A percentile compares a stretch with the other conserved stretches of the same genome.
Evolutionary conservation across 2,888 invertebrate species (phyloP).

Genomic region (Drosophila longiperda): DNA sequence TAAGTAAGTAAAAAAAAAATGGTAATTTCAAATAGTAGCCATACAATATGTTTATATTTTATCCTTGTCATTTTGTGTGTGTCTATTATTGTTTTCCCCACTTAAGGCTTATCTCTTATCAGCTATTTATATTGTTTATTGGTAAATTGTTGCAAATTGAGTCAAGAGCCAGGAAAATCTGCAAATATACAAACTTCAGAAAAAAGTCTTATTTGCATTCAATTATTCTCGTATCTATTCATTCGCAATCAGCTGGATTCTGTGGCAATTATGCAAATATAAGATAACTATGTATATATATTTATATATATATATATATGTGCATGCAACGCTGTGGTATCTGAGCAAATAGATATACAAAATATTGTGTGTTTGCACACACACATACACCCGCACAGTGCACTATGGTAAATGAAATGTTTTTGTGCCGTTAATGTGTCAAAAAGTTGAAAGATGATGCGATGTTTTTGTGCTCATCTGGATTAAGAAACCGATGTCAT

Average conservation of each 20-base stretch:
- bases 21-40: background rate
- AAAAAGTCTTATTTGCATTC: conserved; percentile 37
- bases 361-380: background rate
- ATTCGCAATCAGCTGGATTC: conserved; percentile 13
- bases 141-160: conserved; percentile 49
- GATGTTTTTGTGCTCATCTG: background rate
- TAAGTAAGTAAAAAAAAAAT: conserved; percentile 34
- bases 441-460: background rate
- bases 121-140: conserved; percentile 23
- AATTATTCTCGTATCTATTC: conserved; percentile 28
- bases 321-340: background rate
- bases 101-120: conserved; percentile 4
- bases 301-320: background rate
- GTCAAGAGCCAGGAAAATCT: conserved; percentile 29
- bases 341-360: conserved; percentile 17
- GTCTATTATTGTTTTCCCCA: background rate
- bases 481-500: background rate
- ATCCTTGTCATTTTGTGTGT: background rate
- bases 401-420: conserved; percentile 1
- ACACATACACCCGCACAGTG: background rate
- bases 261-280: conserved; percentile 52
- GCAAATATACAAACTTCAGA: conserved; percentile 6
- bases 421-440: background rate
- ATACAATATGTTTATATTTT: conserved; percentile 21
- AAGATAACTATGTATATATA: conserved; percentile 10